Evolutionary conservation across 1,140 invertebrate genomes (phyloP), one percentile per base, ranked within the genome.

Genomic region (Dendrolimus kikuchii): DNA sequence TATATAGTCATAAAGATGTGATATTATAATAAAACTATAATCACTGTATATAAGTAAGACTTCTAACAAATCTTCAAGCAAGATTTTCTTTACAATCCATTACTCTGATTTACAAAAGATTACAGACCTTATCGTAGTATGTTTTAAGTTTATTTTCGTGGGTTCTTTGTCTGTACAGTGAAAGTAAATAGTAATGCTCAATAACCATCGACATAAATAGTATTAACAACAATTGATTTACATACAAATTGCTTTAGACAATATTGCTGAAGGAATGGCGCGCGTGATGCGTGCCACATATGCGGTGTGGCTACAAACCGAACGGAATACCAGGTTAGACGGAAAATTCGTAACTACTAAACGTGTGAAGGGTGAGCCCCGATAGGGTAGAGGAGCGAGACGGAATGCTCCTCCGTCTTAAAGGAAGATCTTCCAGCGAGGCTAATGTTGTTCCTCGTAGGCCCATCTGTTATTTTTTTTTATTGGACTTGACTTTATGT

Each of bases 171-270:
- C 60, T 51, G 49, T 41, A 41, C 49, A 62, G 64, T 62, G 68
- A 71, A 76, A 78, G 75, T 81, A 71, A 80, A 72, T 79, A 79
- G 76, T 81, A 66, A 77, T 72, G 75, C 77, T 79, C 80, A 78
- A 82, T 86, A 83, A 86, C 80, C 82, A 81, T 83, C 74, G 76
- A 64, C 82, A 84, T 82, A 84, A 86, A 86, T 84, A 84, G 81
- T 80, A 82, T 86, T 84, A 84, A 86, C 76, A 84, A 83, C 82
- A 81, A 86, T 82, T 81, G 81, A 86, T 86, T 86, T 84, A 84
- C 82, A 86, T 86, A 86, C 81, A 84, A 84, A 86, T 86, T 82
- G 82, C 81, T 86, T 82, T 82, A 86, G 79, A 84, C 81, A 82
- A 82, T 84, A 86, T 86, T 81, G 81, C 77, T 79, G 78, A 82